Evolutionary conservation across 2,888 invertebrate species (phyloP), one percentile per base, ranked within the genome.

Genomic region (Xylocampa areola): DNA sequence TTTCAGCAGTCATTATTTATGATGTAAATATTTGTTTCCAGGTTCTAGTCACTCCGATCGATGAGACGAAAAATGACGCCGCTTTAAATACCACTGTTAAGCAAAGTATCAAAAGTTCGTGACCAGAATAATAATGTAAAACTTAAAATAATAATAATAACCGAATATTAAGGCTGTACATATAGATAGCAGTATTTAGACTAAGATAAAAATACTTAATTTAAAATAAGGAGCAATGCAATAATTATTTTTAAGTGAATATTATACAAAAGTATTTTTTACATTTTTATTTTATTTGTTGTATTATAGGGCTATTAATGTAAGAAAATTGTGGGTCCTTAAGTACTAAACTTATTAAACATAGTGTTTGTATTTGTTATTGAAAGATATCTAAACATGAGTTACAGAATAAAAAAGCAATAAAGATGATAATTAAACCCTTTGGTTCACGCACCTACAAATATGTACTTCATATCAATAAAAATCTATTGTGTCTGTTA

Each of bases 21-120:
- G 13, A 17, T 23, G 25, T 25, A 2, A n/a, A 11, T 35, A 19
- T 39, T 43, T 43, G 45, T 53, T 86, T 79, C 8, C 85, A 93
- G 93, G 91, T 92, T 7, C 62, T 83, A 21, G 92, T 92, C 1
- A 90, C 92, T 2, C 89, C 89, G 1, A 86, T 94, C 23, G 84
- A 85, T 10, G 76, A 84, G 6, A 63, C 81, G 8, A 82, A 72
- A 49, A 81, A 67, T 27, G 87, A 86, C n/a, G 57, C 80, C n/a
- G 67, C 82, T 19, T 65, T 88, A 66, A 84, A 85, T 68, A 85
- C 73, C 37, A 87, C 79, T 72, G 81, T 88, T 61, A 82, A 85
- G 47, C 87, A 90, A 61, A 75, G 80, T 29, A 79, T 92, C 6
- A 90, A 89, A 78, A 87, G 83, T 59, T 82, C 81, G 70, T 92